phyloP scores from a whole-genome alignment of 2,113 vertebrate species.

The Piaya cayana region DNA sequence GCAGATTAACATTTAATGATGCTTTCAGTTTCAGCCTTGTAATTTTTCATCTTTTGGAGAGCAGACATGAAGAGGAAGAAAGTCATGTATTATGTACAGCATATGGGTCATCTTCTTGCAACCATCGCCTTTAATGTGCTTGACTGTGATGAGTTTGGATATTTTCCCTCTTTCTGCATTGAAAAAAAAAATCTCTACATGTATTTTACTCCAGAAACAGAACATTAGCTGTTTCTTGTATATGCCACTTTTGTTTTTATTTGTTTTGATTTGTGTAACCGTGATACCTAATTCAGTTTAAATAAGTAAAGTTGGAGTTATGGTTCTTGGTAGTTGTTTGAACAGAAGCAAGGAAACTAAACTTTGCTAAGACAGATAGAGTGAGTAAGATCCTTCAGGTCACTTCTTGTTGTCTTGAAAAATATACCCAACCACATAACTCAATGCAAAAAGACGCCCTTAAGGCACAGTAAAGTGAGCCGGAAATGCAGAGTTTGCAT shows the following conservation, averaged over 20 bases:
- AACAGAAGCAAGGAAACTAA: background rate
- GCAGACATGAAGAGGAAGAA: background rate
- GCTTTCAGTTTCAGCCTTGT: slow-evolving; percentile 53
- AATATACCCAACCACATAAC: background rate
- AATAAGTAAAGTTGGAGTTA: background rate
- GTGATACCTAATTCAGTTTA: background rate
- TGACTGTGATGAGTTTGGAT: background rate
- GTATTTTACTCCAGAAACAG: background rate
- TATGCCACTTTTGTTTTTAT: background rate
- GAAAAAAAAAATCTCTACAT: background rate
- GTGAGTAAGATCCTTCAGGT: background rate
- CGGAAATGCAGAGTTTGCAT: background rate
- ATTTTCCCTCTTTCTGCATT: background rate
- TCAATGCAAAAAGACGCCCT: background rate
- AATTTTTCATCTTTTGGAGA: slow-evolving; percentile 42
- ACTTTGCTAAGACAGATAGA: background rate
- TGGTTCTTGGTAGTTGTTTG: background rate
- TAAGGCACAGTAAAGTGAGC: background rate
- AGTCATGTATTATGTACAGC: background rate
- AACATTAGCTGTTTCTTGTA: background rate
- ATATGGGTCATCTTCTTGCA: background rate
- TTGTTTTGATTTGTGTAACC: background rate
- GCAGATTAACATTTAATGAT: slow-evolving; percentile 70
- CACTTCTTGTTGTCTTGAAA: background rate
- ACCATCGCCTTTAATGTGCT: background rate